Evolutionary conservation across 2,888 invertebrate species (phyloP).

Genomic region (Lacanobia oleracea): DNA sequence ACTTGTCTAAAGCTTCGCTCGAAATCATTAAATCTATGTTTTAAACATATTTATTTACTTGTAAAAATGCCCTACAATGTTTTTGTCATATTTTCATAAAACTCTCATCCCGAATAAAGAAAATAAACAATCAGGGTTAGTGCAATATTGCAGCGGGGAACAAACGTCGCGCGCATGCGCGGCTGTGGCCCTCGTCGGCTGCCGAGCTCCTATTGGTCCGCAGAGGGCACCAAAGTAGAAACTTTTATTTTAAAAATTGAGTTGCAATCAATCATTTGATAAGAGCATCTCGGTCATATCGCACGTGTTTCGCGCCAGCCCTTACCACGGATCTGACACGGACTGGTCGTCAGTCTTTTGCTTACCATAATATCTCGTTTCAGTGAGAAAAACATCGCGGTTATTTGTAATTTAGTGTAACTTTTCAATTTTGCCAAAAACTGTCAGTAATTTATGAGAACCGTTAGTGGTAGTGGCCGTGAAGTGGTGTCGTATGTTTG

Average conservation of each 20-base stretch:
- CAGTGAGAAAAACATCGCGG: not conserved
- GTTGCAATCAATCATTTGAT: slow-evolving; percentile 52
- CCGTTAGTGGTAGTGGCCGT: slow-evolving; percentile 23
- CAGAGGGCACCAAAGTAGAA: slow-evolving; percentile 21
- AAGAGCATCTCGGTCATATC: slow-evolving; percentile 18
- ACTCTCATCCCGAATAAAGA: slow-evolving; percentile 2
- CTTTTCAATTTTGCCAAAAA: not conserved
- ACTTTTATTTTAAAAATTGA: slow-evolving; percentile 26
- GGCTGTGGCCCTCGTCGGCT: slow-evolving; percentile 19
- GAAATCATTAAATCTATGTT: not conserved
- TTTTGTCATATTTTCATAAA: slow-evolving; percentile 3
- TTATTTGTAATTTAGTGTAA: not conserved
- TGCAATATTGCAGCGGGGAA: slow-evolving; percentile 40
- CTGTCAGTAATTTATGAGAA: slow-evolving; percentile 50
- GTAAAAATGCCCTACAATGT: not conserved
- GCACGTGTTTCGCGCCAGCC: slow-evolving; percentile 11
- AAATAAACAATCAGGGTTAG: slow-evolving; percentile 30
- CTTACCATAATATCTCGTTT: not conserved
- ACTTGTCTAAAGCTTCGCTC: not conserved
- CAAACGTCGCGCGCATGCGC: slow-evolving; percentile 41
- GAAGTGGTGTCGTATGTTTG: not conserved
- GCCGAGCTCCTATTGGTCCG: slow-evolving; percentile 38
- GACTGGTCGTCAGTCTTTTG: slow-evolving; percentile 23
- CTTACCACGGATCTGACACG: not conserved
- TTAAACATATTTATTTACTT: not conserved